Conservation (phyloP, 2,113 vertebrate genomes). For the Stegostoma tigrinum region DNA sequence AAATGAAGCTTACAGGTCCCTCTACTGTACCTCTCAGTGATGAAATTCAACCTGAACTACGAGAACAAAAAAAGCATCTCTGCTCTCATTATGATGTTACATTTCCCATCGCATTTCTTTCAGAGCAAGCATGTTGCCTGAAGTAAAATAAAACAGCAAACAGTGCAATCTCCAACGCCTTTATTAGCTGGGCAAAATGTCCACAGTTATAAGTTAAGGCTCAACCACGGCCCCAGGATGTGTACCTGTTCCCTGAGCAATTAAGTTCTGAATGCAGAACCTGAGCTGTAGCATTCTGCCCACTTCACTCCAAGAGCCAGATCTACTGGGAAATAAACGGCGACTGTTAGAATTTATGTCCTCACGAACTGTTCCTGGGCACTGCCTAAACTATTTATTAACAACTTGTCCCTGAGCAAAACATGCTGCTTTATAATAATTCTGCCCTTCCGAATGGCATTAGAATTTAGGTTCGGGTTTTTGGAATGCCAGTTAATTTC, state of each 20-base stretch:
- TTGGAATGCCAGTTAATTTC: background rate
- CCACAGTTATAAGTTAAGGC: background rate
- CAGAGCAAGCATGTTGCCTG: background rate
- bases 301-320: background rate
- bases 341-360: background rate
- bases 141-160: background rate
- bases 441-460: background rate
- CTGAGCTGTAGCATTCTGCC: background rate
- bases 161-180: background rate
- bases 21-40: background rate
- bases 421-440: background rate
- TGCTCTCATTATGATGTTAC: background rate
- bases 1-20: background rate
- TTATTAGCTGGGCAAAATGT: background rate
- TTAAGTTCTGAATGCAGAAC: constrained; percentile 2
- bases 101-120: background rate
- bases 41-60: background rate
- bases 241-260: background rate
- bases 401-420: background rate
- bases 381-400: background rate
- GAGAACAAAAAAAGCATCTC: background rate
- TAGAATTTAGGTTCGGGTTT: background rate
- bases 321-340: constrained; percentile 12
- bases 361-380: background rate
- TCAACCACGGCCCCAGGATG: background rate